Conservation (phyloP, 2,888 invertebrate species). For the Pachydiplax longipennis region DNA sequence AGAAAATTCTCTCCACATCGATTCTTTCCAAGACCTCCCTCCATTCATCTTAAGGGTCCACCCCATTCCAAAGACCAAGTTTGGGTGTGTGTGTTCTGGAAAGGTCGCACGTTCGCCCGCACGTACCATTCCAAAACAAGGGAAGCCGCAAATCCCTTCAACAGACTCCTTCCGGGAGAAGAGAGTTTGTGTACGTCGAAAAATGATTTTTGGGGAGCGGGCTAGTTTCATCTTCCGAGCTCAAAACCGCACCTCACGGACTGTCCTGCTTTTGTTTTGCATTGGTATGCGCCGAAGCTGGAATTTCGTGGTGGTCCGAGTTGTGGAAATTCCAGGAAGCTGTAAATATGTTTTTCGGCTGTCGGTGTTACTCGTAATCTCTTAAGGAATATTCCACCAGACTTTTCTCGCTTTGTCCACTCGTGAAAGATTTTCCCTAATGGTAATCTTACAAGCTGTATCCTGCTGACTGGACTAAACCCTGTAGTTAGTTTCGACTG, state of each 20-base stretch:
- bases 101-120: neutral
- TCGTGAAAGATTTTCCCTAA: no score
- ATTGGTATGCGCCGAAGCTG: neutral
- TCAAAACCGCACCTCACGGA: neutral
- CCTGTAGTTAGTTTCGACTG: no score
- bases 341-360: neutral
- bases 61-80: neutral
- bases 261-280: neutral
- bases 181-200: neutral
- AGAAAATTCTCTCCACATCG: neutral
- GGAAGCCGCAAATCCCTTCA: neutral
- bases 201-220: neutral
- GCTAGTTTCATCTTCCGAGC: neutral
- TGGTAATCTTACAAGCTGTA: no score
- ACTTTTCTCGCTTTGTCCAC: no score
- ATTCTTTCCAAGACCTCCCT: neutral
- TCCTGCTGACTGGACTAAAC: no score
- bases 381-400: no score
- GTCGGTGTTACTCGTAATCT: neutral
- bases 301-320: no score
- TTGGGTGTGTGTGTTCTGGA: neutral
- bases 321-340: neutral
- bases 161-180: neutral
- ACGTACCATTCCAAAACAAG: neutral
- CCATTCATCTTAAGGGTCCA: neutral